A percentile compares a stretch with the other conserved stretches of the same genome.
These are phyloP conservation scores for Blastobasis adustella DNA, from an alignment of 2,888 invertebrate species.

Conservation along the genomic window DNA sequence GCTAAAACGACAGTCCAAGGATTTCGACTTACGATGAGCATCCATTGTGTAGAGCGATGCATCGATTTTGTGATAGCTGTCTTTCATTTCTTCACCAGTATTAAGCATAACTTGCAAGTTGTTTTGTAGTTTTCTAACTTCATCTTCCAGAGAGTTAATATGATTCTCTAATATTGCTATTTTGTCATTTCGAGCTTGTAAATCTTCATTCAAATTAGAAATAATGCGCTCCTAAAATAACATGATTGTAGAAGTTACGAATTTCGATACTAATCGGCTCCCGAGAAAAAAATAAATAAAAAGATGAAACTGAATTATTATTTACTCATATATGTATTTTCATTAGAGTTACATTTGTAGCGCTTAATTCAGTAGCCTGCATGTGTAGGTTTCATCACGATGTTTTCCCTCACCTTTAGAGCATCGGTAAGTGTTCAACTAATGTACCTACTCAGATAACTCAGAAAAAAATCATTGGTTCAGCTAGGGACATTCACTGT, in stretches of 20 bases:
- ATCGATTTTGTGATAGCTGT: constrained; percentile 38
- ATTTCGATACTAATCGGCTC: too few species aligned
- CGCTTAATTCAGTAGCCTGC: too few species aligned
- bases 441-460: too few species aligned
- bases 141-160: constrained; percentile 52
- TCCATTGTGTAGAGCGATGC: constrained; percentile 44
- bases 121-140: constrained; percentile 42
- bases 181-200: constrained; percentile 42
- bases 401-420: too few species aligned
- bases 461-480: too few species aligned
- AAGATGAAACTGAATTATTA: background rate
- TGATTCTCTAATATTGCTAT: constrained; percentile 56
- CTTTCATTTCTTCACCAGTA: constrained; percentile 45
- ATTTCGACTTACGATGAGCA: constrained; percentile 50
- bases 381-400: too few species aligned
- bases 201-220: constrained; percentile 35
- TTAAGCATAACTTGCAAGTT: constrained; percentile 37
- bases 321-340: background rate
- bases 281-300: background rate
- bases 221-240: constrained; percentile 43
- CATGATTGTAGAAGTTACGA: too few species aligned
- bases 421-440: too few species aligned
- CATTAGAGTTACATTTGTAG: background rate
- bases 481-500: too few species aligned
- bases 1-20: background rate